Evolutionary conservation across 2,888 invertebrate genomes (phyloP).

Genomic region (Drosophila anomelani): DNA sequence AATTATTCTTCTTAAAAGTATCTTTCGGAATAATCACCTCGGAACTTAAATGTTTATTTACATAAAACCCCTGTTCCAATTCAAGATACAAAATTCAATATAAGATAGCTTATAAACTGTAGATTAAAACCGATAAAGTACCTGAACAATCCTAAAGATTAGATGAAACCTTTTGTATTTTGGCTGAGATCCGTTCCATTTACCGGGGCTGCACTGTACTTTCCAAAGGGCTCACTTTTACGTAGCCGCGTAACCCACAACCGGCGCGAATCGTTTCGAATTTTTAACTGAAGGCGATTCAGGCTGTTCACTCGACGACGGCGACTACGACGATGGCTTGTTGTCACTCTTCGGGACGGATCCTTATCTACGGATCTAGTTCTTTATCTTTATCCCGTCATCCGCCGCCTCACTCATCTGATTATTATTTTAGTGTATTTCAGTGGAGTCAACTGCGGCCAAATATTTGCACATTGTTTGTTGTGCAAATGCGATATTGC

Average conservation of each 20-base stretch:
- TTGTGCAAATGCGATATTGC: slow-evolving; percentile 36
- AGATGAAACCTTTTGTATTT: background rate
- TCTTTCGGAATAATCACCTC: too few relatives aligned
- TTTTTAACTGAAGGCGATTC: slow-evolving; percentile 47
- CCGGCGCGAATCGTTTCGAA: slow-evolving; percentile 54
- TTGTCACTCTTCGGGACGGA: slow-evolving; percentile 34
- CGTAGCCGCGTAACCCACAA: slow-evolving; percentile 46
- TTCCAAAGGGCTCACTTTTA: slow-evolving; percentile 25
- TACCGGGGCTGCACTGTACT: slow-evolving; percentile 17
- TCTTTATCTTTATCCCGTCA: slow-evolving; percentile 36
- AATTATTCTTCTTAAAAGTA: too few relatives aligned
- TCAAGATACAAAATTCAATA: background rate
- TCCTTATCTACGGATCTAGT: slow-evolving; percentile 33
- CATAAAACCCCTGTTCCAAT: too few relatives aligned
- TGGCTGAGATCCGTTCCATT: slow-evolving; percentile 6
- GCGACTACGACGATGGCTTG: slow-evolving; percentile 32
- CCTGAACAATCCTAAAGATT: background rate
- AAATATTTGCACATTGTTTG: slow-evolving; percentile 49
- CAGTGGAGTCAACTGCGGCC: slow-evolving; percentile 34
- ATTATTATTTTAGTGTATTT: slow-evolving; percentile 37
- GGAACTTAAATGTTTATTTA: too few relatives aligned
- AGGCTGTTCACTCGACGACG: slow-evolving; percentile 39
- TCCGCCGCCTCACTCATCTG: slow-evolving; percentile 9
- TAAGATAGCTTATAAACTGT: too few relatives aligned
- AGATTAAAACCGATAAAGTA: background rate